phyloP scores from a whole-genome alignment of 2,113 vertebrate genomes.

The Numenius arquata region DNA sequence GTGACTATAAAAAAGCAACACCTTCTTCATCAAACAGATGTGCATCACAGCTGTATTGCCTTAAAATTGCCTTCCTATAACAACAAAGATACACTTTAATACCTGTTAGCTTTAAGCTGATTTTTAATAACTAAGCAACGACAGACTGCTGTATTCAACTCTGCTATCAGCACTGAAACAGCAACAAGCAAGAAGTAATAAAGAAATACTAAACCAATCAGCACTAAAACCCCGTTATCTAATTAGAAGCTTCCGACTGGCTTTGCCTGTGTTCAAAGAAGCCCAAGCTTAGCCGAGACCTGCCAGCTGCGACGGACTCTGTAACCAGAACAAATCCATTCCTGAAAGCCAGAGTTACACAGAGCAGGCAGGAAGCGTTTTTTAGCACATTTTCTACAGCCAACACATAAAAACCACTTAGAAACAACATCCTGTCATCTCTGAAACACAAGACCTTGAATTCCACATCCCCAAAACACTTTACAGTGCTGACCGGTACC shows the following conservation, averaged over 20 bases:
- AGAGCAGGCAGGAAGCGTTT: too few species aligned
- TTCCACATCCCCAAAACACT: neutral
- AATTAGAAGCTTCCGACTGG: neutral
- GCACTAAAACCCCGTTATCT: neutral
- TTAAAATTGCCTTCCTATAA: neutral
- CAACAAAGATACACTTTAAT: neutral
- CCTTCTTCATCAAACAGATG: neutral
- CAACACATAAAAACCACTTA: accelerated
- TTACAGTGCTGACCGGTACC: neutral
- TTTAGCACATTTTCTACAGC: accelerated
- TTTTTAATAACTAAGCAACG: accelerated
- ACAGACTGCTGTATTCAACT: neutral
- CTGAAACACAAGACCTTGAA: neutral
- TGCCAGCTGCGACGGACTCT: too few species aligned
- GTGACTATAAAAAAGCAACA: neutral
- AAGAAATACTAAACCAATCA: neutral
- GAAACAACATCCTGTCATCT: accelerated
- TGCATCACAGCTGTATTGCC: neutral
- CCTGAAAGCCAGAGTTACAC: accelerated
- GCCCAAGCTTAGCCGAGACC: neutral
- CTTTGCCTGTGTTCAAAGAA: neutral
- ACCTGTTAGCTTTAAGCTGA: neutral
- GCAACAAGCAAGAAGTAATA: neutral
- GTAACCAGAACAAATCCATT: too few species aligned
- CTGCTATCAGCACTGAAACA: neutral